Percentiles rank a stretch among this genome's conserved stretches.
Conservation (phyloP, 23 tunicate genomes). For the Phallusia fumigata region DNA sequence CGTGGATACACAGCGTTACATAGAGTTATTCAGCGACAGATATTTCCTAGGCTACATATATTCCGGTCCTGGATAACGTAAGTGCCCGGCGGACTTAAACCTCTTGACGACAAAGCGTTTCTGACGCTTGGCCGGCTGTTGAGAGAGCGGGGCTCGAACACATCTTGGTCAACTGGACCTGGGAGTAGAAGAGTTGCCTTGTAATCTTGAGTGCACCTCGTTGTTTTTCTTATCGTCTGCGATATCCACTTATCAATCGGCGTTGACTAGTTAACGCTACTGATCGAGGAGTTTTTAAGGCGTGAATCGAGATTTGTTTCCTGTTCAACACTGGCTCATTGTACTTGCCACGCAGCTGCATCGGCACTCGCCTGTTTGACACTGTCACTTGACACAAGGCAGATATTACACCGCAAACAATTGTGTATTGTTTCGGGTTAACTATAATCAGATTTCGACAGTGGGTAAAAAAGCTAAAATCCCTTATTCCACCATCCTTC, state of each 20-base stretch:
- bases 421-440: not conserved
- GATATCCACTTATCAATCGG: not conserved
- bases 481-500: too few species aligned
- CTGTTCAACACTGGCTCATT: not conserved
- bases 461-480: not conserved
- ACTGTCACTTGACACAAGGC: not conserved
- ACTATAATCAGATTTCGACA: not conserved
- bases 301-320: not conserved
- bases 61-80: not conserved
- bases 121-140: not conserved
- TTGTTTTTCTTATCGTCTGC: not conserved
- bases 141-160: not conserved
- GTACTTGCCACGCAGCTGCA: not conserved
- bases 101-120: slow-evolving; percentile 10
- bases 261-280: not conserved
- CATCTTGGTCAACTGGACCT: not conserved
- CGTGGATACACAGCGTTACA: too few species aligned
- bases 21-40: too few species aligned
- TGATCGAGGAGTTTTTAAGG: not conserved
- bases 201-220: not conserved
- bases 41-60: too few species aligned
- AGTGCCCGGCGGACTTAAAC: slow-evolving; percentile 3
- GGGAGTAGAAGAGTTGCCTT: not conserved
- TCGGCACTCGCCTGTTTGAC: not conserved
- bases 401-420: not conserved